Evolutionary conservation across 1,140 invertebrate genomes (phyloP).

Genomic region (Steinernema feltiae): DNA sequence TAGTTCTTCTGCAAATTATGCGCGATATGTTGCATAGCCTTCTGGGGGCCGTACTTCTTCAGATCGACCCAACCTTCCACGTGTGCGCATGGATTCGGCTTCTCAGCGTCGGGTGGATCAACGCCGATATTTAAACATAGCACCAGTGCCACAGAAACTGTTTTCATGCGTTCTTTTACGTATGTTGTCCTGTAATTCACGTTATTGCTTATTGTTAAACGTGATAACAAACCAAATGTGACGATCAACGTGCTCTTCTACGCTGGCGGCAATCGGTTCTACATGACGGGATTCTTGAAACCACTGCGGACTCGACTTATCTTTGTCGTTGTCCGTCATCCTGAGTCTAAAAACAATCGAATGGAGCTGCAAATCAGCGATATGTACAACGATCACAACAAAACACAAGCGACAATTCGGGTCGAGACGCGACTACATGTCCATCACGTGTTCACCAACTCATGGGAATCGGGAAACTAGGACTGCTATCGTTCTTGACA

Average conservation of each 20-base stretch:
- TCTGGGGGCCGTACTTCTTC: slow-evolving; percentile 77
- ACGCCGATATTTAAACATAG: slow-evolving; percentile 96
- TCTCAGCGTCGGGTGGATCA: slow-evolving; percentile 94
- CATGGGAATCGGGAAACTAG: too few relatives aligned
- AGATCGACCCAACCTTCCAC: slow-evolving; percentile 89
- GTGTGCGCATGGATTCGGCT: slow-evolving; percentile 88
- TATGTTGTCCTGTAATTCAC: slow-evolving; percentile 14
- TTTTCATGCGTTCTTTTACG: slow-evolving; percentile 70
- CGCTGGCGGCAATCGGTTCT: slow-evolving; percentile 18
- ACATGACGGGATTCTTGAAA: slow-evolving; percentile 31
- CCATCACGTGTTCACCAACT: too few relatives aligned
- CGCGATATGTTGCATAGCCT: slow-evolving; percentile 87
- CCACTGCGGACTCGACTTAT: slow-evolving; percentile 16
- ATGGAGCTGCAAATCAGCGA: not conserved
- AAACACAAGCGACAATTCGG: not conserved
- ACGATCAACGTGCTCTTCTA: slow-evolving; percentile 21
- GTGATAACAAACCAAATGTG: slow-evolving; percentile 12
- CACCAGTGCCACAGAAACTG: slow-evolving; percentile 95
- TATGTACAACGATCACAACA: not conserved
- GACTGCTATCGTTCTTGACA: too few relatives aligned
- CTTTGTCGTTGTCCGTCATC: not conserved
- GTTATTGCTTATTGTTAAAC: not conserved
- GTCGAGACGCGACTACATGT: too few relatives aligned
- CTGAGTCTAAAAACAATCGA: not conserved
- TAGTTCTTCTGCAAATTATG: slow-evolving; percentile 87